Evolutionary conservation across 2,113 vertebrate species (phyloP).

Genomic region (Proterorhinus semilunaris): DNA sequence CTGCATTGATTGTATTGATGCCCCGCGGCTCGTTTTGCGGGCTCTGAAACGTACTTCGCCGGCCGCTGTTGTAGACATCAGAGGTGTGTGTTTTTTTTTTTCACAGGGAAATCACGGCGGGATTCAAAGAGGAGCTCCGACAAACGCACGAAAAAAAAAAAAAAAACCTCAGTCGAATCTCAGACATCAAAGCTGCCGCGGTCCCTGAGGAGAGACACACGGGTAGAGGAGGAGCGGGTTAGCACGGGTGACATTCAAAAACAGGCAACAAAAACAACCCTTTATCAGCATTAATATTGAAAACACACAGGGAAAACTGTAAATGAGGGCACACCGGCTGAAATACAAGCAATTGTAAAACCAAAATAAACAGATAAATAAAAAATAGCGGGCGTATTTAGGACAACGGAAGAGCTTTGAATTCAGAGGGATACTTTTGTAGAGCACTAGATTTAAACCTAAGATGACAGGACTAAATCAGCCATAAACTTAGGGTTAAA

Average conservation of each 20-base stretch:
- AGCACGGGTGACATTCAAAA: background rate
- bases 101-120: slow-evolving; percentile 33
- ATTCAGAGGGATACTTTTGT: background rate
- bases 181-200: slow-evolving; percentile 56
- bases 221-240: slow-evolving; percentile 28
- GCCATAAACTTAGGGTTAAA: too few species aligned
- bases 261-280: background rate
- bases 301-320: background rate
- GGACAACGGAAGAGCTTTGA: background rate
- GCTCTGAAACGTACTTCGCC: slow-evolving; percentile 30
- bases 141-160: slow-evolving; percentile 13
- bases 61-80: slow-evolving; percentile 27
- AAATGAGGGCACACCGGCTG: background rate
- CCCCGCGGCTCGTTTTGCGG: slow-evolving; percentile 24
- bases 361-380: too few species aligned
- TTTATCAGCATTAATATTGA: slow-evolving; percentile 7
- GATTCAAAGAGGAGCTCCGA: slow-evolving; percentile 36
- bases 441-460: too few species aligned
- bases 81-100: slow-evolving; percentile 26
- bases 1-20: slow-evolving; percentile 29
- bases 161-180: slow-evolving; percentile 56
- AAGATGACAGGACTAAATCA: too few species aligned
- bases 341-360: background rate
- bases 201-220: slow-evolving; percentile 56
- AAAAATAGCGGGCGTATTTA: background rate